A percentile compares a stretch with the other conserved stretches of the same genome.
These are phyloP conservation scores for Drosophila orosa DNA, from an alignment of 1,140 invertebrate species.

Conservation along the genomic window DNA sequence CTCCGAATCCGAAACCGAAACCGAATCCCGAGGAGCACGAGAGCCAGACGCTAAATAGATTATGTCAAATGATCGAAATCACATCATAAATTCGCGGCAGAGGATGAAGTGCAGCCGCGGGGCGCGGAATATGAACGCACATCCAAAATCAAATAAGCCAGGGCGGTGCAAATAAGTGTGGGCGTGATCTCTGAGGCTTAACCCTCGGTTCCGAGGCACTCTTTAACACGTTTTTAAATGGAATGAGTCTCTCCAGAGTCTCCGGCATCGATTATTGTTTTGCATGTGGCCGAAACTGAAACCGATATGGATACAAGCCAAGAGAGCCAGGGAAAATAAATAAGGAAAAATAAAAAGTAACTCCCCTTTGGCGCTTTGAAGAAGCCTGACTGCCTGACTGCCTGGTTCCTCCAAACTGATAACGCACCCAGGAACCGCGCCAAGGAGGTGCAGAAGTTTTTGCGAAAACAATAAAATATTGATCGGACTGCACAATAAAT, in stretches of 20 bases:
- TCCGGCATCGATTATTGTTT: conserved; percentile 78
- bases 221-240: conserved; percentile 82
- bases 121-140: conserved; percentile 73
- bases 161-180: conserved; percentile 57
- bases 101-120: conserved; percentile 52
- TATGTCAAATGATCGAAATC: conserved; percentile 83
- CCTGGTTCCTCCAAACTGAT: conserved; percentile 56
- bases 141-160: conserved; percentile 81
- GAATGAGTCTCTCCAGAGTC: conserved; percentile 46
- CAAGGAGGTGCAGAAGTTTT: conserved; percentile 72
- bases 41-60: conserved; percentile 77
- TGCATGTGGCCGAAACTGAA: conserved; percentile 63
- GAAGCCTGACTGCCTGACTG: conserved; percentile 43
- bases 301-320: conserved; percentile 37
- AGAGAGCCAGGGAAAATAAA: not conserved
- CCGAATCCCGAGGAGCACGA: conserved; percentile 8
- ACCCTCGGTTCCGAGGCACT: conserved; percentile 24
- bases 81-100: conserved; percentile 74
- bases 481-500: conserved; percentile 71
- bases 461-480: conserved; percentile 76
- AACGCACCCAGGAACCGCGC: conserved; percentile 61
- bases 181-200: conserved; percentile 49
- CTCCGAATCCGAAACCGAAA: not conserved
- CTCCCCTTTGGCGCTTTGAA: conserved; percentile 59
- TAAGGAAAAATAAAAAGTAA: not conserved